These are phyloP conservation scores for Agrochola lota DNA, from an alignment of 2,888 invertebrate species.

Conservation along the genomic window DNA sequence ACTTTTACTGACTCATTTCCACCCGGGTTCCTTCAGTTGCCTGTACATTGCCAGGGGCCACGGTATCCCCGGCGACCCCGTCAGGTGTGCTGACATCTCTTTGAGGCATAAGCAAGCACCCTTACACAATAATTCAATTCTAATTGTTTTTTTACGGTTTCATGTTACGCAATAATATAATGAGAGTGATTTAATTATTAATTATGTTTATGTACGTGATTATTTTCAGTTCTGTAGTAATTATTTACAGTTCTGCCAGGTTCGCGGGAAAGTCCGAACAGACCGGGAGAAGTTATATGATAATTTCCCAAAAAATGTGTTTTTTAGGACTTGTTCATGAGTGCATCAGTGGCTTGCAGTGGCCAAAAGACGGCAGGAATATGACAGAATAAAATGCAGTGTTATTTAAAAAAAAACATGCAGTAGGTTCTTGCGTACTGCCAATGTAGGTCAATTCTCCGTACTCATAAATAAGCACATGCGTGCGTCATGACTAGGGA, in stretches of 20 bases:
- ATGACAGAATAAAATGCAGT: background rate
- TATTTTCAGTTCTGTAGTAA: background rate
- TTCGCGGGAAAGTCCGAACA: no score
- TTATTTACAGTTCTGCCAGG: background rate
- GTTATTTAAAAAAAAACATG: background rate
- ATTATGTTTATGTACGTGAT: background rate
- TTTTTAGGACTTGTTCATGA: no score
- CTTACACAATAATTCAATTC: background rate
- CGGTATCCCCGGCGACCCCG: no score
- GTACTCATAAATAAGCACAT: background rate
- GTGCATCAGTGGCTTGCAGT: background rate
- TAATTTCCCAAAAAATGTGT: background rate
- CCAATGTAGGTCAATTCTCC: background rate
- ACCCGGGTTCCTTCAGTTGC: no score
- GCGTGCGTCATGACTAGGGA: background rate
- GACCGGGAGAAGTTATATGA: no score
- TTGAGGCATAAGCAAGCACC: background rate
- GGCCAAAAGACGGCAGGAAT: no score
- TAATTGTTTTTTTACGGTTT: background rate
- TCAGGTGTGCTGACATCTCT: no score
- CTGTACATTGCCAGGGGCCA: no score
- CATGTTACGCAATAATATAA: background rate
- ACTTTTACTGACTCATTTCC: no score
- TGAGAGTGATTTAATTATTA: background rate
- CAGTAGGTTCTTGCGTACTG: background rate